phyloP scores from a whole-genome alignment of 2,797 vertebrate genomes.

The Zenarchopterus dispar region DNA sequence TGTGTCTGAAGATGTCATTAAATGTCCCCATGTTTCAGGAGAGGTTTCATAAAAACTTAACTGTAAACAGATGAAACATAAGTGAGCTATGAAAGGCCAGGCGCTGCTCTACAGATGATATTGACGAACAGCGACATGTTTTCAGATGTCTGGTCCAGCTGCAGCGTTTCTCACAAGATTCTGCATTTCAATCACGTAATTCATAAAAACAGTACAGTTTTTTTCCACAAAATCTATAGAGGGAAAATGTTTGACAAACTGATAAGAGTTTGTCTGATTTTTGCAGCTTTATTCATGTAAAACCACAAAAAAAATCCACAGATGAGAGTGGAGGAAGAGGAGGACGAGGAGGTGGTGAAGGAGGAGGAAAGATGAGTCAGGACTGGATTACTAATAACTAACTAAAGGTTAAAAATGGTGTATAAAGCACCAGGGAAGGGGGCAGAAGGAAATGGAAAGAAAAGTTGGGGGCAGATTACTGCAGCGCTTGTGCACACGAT shows the following conservation, averaged over 20 bases:
- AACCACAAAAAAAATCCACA: slow-evolving; percentile 32
- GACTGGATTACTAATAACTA: background rate
- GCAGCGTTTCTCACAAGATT: background rate
- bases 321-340: background rate
- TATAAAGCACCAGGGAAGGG: background rate
- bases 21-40: no score
- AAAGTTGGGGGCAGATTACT: slow-evolving; percentile 5
- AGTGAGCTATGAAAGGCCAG: slow-evolving; percentile 10
- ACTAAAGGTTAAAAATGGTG: background rate
- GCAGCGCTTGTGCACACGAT: slow-evolving; percentile 27
- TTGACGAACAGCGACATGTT: background rate
- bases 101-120: slow-evolving; percentile 56
- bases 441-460: slow-evolving; percentile 24
- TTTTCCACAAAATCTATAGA: background rate
- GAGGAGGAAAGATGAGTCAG: background rate
- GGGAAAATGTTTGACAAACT: background rate
- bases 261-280: background rate
- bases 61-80: background rate
- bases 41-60: background rate
- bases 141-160: slow-evolving; percentile 23
- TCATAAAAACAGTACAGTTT: no score
- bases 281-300: slow-evolving; percentile 16
- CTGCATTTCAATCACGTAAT: no score
- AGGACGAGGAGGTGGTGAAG: background rate
- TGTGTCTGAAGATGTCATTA: no score